These are phyloP conservation scores for Anoplolepis gracilipes DNA, from an alignment of 1,140 invertebrate genomes.

Conservation along the genomic window DNA sequence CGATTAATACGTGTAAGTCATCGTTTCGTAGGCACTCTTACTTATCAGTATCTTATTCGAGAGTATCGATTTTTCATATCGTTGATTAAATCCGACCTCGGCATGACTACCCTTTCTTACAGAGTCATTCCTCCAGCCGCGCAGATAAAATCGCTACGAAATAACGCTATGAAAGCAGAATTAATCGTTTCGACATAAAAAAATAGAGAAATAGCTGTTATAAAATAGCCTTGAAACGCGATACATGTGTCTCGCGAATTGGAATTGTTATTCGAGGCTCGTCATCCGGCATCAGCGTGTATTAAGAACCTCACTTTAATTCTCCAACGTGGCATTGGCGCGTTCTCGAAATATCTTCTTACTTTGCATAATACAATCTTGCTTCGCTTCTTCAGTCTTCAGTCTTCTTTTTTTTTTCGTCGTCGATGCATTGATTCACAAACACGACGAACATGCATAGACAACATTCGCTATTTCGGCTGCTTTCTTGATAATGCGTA, in stretches of 20 bases:
- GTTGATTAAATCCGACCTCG: slow-evolving; percentile 8
- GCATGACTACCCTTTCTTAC: background rate
- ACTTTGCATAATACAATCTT: slow-evolving; percentile 30
- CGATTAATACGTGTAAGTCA: background rate
- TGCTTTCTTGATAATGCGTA: background rate
- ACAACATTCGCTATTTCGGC: background rate
- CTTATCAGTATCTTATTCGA: background rate
- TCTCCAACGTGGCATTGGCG: slow-evolving; percentile 14
- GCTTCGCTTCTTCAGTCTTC: background rate
- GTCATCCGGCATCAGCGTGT: background rate
- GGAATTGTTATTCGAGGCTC: slow-evolving; percentile 41
- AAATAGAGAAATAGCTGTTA: background rate
- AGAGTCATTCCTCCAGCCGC: background rate
- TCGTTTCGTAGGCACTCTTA: background rate
- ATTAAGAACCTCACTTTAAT: slow-evolving; percentile 41
- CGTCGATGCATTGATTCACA: background rate
- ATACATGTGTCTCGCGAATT: slow-evolving; percentile 24
- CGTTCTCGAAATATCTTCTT: slow-evolving; percentile 46
- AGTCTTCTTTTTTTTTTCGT: background rate
- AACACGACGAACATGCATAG: background rate
- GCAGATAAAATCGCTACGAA: background rate
- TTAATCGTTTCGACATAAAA: slow-evolving; percentile 10
- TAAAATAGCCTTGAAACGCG: slow-evolving; percentile 31
- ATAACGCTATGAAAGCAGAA: background rate
- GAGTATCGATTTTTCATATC: background rate